Conservation (phyloP, 2,888 invertebrate genomes). For the Acanthosepion pharaonis region DNA sequence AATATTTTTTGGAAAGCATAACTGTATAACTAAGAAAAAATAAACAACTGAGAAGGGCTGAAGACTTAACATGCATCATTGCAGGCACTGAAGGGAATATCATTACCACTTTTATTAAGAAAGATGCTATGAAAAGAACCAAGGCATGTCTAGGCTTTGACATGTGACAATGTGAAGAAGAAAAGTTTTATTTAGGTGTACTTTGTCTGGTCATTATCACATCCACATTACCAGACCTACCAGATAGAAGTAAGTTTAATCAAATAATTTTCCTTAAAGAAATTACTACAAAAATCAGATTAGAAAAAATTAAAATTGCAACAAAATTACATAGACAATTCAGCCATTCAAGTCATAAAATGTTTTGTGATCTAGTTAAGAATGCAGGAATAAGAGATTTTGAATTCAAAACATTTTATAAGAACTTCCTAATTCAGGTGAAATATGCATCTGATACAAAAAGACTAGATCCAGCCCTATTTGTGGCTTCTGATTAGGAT, state of each 20-base stretch:
- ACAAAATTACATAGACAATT: not conserved
- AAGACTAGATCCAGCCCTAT: too few species aligned
- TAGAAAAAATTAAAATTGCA: slow-evolving; percentile 24
- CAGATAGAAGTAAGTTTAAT: not conserved
- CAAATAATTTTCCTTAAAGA: not conserved
- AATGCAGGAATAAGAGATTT: not conserved
- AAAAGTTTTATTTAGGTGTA: not conserved
- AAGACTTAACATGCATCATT: not conserved
- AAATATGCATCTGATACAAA: not conserved
- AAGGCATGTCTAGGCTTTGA: not conserved
- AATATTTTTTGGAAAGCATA: not conserved
- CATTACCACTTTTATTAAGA: not conserved
- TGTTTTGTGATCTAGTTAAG: not conserved
- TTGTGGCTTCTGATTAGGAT: not conserved
- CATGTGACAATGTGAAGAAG: not conserved
- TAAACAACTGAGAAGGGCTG: not conserved
- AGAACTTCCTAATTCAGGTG: not conserved
- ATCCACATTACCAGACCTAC: not conserved
- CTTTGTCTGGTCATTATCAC: not conserved
- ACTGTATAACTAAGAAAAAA: not conserved
- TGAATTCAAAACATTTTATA: not conserved
- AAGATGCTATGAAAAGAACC: not conserved
- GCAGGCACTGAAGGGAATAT: not conserved
- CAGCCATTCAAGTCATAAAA: not conserved
- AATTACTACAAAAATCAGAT: not conserved